Percentiles rank a stretch among this genome's conserved stretches.
Conservation (phyloP, 1,140 invertebrate genomes). For the Tribolium madens region DNA sequence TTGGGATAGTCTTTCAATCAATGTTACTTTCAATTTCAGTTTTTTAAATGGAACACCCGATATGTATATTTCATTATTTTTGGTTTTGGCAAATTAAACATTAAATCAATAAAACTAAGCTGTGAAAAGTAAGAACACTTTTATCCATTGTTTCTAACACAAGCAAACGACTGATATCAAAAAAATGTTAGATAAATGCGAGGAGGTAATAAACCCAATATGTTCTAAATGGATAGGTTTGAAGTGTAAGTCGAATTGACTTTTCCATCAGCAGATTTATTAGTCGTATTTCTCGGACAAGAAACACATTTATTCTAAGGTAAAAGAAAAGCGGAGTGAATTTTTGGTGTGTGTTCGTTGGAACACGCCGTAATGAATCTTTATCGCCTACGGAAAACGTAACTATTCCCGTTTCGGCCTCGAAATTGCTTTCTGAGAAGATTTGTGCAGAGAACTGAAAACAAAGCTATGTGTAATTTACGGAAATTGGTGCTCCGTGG, state of each 20-base stretch:
- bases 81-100: no score
- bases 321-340: constrained; percentile 54
- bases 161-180: no score
- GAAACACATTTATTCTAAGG: constrained; percentile 44
- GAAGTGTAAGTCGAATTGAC: constrained; percentile 27
- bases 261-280: constrained; percentile 30
- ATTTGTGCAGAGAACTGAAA: constrained; percentile 63
- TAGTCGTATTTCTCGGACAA: constrained; percentile 32
- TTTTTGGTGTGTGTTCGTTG: constrained; percentile 56
- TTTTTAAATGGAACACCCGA: no score
- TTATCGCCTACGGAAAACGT: constrained; percentile 63
- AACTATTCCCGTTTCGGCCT: constrained; percentile 59
- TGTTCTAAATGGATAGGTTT: constrained; percentile 18
- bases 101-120: no score
- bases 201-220: constrained; percentile 25
- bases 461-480: constrained; percentile 64
- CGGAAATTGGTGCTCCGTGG: constrained; percentile 60
- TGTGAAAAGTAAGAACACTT: no score
- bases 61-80: no score
- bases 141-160: no score
- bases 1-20: no score
- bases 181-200: no score
- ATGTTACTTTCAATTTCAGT: no score
- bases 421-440: constrained; percentile 62
- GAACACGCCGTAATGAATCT: constrained; percentile 61